These are phyloP conservation scores for Conus canariensis DNA, from an alignment of 2,888 invertebrate species.

Conservation along the genomic window DNA sequence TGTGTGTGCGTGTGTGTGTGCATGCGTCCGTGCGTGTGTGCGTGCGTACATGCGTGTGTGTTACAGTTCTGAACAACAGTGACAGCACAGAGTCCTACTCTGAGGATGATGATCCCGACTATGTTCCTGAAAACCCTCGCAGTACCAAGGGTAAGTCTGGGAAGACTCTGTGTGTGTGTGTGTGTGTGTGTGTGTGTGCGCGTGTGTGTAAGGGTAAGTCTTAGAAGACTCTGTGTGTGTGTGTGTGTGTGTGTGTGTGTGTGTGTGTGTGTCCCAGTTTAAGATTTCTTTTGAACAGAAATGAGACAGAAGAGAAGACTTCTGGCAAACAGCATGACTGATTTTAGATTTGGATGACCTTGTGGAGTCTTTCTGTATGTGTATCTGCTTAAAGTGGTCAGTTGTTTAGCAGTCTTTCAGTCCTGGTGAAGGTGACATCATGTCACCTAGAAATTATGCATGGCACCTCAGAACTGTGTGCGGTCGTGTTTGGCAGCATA, in stretches of 20 bases:
- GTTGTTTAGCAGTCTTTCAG: too few species aligned
- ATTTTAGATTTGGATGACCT: too few species aligned
- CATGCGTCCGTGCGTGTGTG: background rate
- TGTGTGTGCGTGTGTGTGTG: background rate
- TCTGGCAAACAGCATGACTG: too few species aligned
- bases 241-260: background rate
- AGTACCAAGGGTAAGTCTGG: background rate
- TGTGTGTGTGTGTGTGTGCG: background rate
- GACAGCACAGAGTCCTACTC: constrained; percentile 22
- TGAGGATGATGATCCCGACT: constrained; percentile 14
- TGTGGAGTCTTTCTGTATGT: too few species aligned
- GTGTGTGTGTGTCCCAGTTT: too few species aligned
- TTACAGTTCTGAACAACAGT: constrained; percentile 4
- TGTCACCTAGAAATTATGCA: too few species aligned
- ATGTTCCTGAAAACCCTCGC: background rate
- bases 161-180: background rate
- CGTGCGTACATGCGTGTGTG: background rate
- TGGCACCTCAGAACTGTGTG: too few species aligned
- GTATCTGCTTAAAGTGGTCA: too few species aligned
- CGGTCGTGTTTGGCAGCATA: too few species aligned
- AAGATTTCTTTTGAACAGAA: too few species aligned
- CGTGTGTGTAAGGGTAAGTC: background rate
- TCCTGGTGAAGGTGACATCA: too few species aligned
- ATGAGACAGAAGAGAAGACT: too few species aligned
- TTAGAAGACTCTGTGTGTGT: background rate